Base-by-base conservation (phyloP, 1,140 invertebrate species). In the Myzus persicae region DNA sequence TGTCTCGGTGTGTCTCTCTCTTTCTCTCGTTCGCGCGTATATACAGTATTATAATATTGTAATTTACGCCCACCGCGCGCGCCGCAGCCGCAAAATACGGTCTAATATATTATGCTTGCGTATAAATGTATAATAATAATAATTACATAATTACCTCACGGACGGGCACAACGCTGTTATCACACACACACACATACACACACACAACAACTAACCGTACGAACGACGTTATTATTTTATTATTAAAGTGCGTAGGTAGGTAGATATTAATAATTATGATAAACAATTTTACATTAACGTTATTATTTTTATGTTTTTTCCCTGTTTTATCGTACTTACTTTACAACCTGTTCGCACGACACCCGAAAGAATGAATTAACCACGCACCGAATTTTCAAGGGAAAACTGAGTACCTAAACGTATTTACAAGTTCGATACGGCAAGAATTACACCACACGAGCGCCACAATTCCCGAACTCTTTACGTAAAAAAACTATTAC, bases 71-170 rank as follows among this genome's bases (percentile, higher is more conserved):
- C 87, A 89, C 88, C 89, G 14, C 1, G 54, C 24, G 11, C 24
- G 24, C 54, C 54, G 26, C 38, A 40, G 89, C 51, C 89, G 54
- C 51, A 14, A 40, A 90, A 38, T 51, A 54, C 11, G 24, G 18
- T 59, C 89, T 38, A 26, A 87, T 89, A 42, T 31, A 42, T 31
- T 85, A 40, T 40, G n/a, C 51, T 59, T 11, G 89, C 26, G 54
- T 42, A 54, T 44, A 31, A 84, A n/a, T n/a, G n/a, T n/a, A n/a
- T 46, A 42, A 40, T 40, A 54, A 59, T 40, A 59, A 59, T 90
- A 67, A 59, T 67, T 42, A 67, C n/a, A 67, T 90, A 67, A 90
- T 90, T 90, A 90, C 54, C 54, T 67, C 40, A 90, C 40, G 54
- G 54, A 14, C 89, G 38, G 38, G 38, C 38, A 38, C 40, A 38